These are phyloP conservation scores for Saccopteryx bilineata DNA, from an alignment of 2,113 vertebrate genomes.

Conservation along the genomic window DNA sequence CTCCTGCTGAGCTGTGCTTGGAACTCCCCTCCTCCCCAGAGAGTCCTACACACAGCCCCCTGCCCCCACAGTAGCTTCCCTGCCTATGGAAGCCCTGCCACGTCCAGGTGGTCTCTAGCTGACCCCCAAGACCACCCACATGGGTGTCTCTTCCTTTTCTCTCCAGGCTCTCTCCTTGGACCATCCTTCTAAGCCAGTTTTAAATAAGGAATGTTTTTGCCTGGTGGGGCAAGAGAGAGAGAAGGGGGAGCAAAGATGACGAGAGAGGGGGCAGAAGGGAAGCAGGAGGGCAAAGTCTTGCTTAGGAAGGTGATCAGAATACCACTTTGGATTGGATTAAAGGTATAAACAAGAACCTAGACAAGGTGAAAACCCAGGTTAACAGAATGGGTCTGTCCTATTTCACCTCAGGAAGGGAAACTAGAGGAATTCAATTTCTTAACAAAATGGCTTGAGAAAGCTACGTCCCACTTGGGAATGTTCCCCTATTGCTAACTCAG, in stretches of 20 bases:
- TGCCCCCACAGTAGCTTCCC: neutral
- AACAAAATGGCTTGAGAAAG: conserved; percentile 19
- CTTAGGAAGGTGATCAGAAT: neutral
- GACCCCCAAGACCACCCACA: too few relatives aligned
- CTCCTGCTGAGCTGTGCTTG: conserved; percentile 2
- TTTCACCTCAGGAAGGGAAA: neutral
- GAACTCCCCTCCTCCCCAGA: neutral
- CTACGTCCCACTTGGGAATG: neutral
- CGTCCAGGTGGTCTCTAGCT: too few relatives aligned
- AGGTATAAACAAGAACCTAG: neutral
- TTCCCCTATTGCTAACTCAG: neutral
- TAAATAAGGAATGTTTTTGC: neutral
- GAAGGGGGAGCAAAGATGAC: neutral
- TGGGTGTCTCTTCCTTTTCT: neutral
- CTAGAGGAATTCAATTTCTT: neutral
- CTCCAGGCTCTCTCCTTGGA: neutral
- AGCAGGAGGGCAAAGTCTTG: neutral
- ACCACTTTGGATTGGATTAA: neutral
- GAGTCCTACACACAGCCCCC: neutral
- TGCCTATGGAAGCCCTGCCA: neutral
- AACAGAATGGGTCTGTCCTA: neutral
- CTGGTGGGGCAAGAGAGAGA: neutral
- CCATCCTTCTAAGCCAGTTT: conserved; percentile 7
- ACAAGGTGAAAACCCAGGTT: neutral
- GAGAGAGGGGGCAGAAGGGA: neutral